Conservation (phyloP, 2,888 invertebrate genomes). For the Xylota sylvarum region DNA sequence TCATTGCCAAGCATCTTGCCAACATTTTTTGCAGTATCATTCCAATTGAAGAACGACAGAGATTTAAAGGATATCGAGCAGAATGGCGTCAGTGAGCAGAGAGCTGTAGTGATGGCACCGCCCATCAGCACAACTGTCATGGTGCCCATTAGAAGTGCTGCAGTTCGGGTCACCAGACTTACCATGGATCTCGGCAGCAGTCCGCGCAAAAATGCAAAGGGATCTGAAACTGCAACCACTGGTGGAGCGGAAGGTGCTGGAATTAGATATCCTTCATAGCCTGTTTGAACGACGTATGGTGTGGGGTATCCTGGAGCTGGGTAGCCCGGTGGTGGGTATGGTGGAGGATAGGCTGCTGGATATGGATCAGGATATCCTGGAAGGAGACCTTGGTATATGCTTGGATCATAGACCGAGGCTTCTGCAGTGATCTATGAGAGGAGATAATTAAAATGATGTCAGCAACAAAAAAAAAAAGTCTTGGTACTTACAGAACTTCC, state of each 20-base stretch:
- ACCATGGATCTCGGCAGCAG: constrained; percentile 81
- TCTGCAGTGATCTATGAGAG: constrained; percentile 73
- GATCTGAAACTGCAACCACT: constrained; percentile 72
- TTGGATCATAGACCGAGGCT: constrained; percentile 81
- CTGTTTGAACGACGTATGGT: constrained; percentile 83
- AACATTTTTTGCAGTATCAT: constrained; percentile 80
- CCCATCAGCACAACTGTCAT: constrained; percentile 85
- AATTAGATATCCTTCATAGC: constrained; percentile 85
- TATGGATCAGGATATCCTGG: constrained; percentile 83
- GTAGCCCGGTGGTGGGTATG: constrained; percentile 79
- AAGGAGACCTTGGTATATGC: constrained; percentile 80
- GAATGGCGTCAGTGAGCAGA: constrained; percentile 87
- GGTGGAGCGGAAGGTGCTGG: constrained; percentile 79
- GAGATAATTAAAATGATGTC: not conserved
- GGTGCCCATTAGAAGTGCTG: constrained; percentile 84
- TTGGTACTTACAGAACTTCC: constrained; percentile 52
- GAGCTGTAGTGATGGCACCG: constrained; percentile 85
- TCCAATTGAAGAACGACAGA: constrained; percentile 80
- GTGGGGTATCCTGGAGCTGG: constrained; percentile 79
- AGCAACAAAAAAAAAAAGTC: not conserved
- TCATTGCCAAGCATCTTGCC: constrained; percentile 82
- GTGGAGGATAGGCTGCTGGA: constrained; percentile 80
- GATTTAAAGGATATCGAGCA: constrained; percentile 85
- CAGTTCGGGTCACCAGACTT: constrained; percentile 84
- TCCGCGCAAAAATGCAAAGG: constrained; percentile 78